phyloP scores from a whole-genome alignment of 2,797 vertebrate genomes.

The Cygnus olor region DNA sequence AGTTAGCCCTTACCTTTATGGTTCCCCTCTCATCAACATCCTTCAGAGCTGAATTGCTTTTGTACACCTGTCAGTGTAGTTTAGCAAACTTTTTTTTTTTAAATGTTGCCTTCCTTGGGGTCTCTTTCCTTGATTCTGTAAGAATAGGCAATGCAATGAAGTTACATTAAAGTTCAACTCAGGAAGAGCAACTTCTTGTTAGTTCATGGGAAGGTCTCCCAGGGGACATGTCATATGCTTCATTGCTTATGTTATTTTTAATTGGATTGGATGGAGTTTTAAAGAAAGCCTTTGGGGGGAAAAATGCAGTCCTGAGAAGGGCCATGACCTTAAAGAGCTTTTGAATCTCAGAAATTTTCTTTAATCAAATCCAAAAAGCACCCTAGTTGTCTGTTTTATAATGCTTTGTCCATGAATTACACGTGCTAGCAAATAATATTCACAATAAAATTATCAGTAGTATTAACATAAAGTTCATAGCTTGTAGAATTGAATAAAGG shows the following conservation, averaged over 20 bases:
- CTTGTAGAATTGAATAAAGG: neutral
- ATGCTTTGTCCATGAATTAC: neutral
- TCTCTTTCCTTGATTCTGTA: neutral
- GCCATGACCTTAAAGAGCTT: neutral
- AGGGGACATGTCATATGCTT: neutral
- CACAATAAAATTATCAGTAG: neutral
- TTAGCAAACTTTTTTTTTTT: neutral
- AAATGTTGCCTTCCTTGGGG: neutral
- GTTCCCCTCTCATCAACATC: neutral
- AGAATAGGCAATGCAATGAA: neutral
- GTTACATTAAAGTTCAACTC: neutral
- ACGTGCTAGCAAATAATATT: neutral
- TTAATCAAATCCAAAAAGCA: neutral
- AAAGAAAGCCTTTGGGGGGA: neutral
- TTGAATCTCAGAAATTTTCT: constrained; percentile 1
- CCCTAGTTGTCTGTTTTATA: neutral
- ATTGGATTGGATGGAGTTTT: neutral
- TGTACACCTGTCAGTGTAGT: neutral
- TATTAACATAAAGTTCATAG: neutral
- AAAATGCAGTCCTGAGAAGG: neutral
- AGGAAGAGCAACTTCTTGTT: neutral
- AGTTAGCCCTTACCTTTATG: neutral
- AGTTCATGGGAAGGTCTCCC: neutral
- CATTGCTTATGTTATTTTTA: neutral
- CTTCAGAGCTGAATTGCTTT: neutral